Evolutionary conservation across 2,797 vertebrate genomes (phyloP), one percentile per base, ranked within the genome.

Genomic region (Gallinago solitaria): DNA sequence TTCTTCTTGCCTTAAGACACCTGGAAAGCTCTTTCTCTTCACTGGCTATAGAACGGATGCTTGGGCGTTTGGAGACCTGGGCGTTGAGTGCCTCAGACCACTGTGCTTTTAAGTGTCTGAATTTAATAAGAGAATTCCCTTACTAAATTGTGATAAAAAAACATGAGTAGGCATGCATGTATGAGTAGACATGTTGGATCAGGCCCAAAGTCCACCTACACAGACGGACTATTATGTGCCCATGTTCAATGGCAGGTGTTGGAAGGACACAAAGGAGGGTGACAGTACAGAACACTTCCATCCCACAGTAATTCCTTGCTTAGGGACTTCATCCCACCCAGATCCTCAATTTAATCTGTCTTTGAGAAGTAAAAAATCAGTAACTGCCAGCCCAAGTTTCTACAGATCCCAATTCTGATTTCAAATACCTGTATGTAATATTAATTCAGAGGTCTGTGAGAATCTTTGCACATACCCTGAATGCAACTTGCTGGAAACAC

Each of bases 141-240:
- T 77, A 15, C 33, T 64, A 48, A 77, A 70, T 21, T 60, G 16
- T 85, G 43, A 13, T 24, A 57, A 33, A 81, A 89, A 93, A 83
- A 33, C 23, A 41, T 24, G 9, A 78, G 13, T 45, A 83, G 60
- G 45, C 9, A 9, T 48, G 25, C 43, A 43, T 18, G 37, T 25
- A 41, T 24, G 9, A 78, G 13, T 51, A 83, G 60, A 48, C 9
- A 11, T 53, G 28, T 25, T 56, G 32, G 28, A 56, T 85, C 60
- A 79, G 33, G 82, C 4, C 15, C 32, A 51, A 50, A 80, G 65
- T 79, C 68, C 39, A 87, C 8, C 43, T 59, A 27, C 33, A 18
- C 3, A 32, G 32, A 10, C 15, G 24, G 30, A 41, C 9, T 41
- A 10, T 19, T 28, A 17, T 0, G 0, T 67, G n/a, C 7, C 32